Percentiles rank a stretch among this genome's conserved stretches.
phyloP scores from a whole-genome alignment of 2,113 vertebrate species.

The Nothocercus nigrocapillus region DNA sequence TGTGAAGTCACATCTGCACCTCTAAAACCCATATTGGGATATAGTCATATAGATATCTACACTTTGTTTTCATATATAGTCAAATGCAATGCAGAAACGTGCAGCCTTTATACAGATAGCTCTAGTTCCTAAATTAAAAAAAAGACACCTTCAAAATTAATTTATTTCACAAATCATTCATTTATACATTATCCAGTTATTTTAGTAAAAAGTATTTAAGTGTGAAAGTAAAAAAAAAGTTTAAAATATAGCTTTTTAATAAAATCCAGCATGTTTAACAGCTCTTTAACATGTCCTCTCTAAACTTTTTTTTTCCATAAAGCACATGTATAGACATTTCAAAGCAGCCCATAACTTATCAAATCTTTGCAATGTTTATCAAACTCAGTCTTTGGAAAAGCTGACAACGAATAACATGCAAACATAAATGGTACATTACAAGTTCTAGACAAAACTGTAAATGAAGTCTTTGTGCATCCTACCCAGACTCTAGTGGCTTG shows the following conservation, averaged over 20 bases:
- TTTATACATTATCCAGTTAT: conserved; percentile 64
- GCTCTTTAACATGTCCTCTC: not conserved
- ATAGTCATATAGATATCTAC: not conserved
- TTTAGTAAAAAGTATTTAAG: conserved; percentile 60
- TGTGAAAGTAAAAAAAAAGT: conserved; percentile 35
- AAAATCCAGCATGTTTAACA: conserved; percentile 13
- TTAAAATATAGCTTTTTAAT: conserved; percentile 54
- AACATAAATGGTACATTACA: not conserved
- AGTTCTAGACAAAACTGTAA: not conserved
- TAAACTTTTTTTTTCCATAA: not conserved
- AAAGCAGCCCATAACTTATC: conserved; percentile 22
- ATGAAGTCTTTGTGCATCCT: not conserved
- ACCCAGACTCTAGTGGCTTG: not conserved
- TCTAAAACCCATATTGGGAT: not conserved
- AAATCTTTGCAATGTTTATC: conserved; percentile 35
- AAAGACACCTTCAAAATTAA: conserved; percentile 21
- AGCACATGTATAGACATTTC: conserved; percentile 37
- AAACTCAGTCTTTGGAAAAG: conserved; percentile 55
- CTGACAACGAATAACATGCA: conserved; percentile 3
- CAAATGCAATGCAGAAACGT: not conserved
- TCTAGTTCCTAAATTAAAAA: not conserved
- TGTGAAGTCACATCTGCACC: not conserved
- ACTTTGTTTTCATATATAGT: not conserved
- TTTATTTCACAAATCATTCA: conserved; percentile 70
- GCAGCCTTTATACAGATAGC: not conserved